phyloP scores from a whole-genome alignment of 1,140 invertebrate species.

The Gonatopus flavifemur region DNA sequence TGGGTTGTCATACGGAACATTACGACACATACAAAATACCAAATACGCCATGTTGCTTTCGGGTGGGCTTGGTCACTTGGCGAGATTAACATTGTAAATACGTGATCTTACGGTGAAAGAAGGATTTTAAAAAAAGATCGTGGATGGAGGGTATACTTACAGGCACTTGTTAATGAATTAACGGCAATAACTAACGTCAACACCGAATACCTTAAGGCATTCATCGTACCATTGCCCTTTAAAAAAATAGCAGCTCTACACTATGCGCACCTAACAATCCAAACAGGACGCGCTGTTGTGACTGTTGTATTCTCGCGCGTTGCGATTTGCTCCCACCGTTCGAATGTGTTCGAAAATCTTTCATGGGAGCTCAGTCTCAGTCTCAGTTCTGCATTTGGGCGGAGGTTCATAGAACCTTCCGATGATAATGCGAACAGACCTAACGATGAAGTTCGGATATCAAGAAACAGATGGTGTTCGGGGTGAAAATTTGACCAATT shows the following conservation, averaged over 20 bases:
- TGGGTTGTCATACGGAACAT: not conserved
- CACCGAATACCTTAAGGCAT: conserved; percentile 28
- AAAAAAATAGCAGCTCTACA: conserved; percentile 8
- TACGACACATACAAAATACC: conserved; percentile 1
- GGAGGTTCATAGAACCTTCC: no score
- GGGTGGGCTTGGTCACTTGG: conserved; percentile 47
- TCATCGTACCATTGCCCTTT: conserved; percentile 46
- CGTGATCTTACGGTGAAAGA: conserved; percentile 16
- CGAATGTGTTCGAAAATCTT: no score
- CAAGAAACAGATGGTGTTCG: no score
- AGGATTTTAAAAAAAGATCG: not conserved
- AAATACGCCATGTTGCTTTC: conserved; percentile 35
- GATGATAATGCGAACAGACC: no score
- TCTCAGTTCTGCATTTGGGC: no score
- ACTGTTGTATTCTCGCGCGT: conserved; percentile 11
- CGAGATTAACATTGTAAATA: conserved; percentile 26
- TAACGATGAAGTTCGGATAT: no score
- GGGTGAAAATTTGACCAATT: no score
- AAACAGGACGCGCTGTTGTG: conserved; percentile 8
- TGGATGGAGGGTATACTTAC: conserved; percentile 36
- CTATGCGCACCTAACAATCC: not conserved
- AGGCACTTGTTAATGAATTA: conserved; percentile 28
- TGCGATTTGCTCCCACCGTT: no score
- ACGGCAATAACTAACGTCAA: conserved; percentile 27
- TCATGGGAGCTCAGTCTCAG: no score